Evolutionary conservation across 1,140 invertebrate genomes (phyloP), one percentile per base, ranked within the genome.

Genomic region (Catajapyx aquilonaris): DNA sequence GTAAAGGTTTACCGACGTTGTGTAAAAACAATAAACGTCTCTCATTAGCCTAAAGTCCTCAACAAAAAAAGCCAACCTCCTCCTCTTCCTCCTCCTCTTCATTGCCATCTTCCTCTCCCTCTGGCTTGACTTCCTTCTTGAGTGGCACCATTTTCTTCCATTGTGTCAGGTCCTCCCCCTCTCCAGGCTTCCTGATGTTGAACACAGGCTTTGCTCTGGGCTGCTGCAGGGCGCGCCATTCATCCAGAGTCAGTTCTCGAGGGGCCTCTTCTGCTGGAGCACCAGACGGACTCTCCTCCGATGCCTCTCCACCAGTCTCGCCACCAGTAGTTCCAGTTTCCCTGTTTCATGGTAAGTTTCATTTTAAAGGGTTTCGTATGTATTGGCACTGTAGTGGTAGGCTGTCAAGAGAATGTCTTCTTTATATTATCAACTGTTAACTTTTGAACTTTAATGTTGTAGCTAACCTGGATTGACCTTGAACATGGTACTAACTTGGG

Each of bases 101-200:
- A 7, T 28, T 13, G 7, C 13, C 23, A 7, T 28, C 23, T 20
- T 55, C 54, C 5, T 51, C 58, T 10, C 47, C 47, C 2, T 57
- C 62, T 4, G 64, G 69, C 38, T 76, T 70, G 52, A 77, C 76
- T 55, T 83, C 83, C 55, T 79, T 81, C 49, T 79, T 73, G 31
- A 85, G 59, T 46, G 73, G 68, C 45, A 81, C 80, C 68, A 87
- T 81, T 49, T 90, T 90, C 56, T 90, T 88, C 84, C 84, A 90
- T 55, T 86, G 81, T 32, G 74, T 71, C 31, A 75, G 65, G 54
- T 88, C 83, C 53, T 90, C 84, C 23, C 86, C 86, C 62, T 93
- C 85, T 30, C 84, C 84, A 38, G 86, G 80, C 59, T 88, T 87
- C 40, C 86, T 71, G 44, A 88, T 58, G 56, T 93, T 91, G 52